phyloP scores from a whole-genome alignment of 2,113 vertebrate species.

The Orientallactaga bullata region DNA sequence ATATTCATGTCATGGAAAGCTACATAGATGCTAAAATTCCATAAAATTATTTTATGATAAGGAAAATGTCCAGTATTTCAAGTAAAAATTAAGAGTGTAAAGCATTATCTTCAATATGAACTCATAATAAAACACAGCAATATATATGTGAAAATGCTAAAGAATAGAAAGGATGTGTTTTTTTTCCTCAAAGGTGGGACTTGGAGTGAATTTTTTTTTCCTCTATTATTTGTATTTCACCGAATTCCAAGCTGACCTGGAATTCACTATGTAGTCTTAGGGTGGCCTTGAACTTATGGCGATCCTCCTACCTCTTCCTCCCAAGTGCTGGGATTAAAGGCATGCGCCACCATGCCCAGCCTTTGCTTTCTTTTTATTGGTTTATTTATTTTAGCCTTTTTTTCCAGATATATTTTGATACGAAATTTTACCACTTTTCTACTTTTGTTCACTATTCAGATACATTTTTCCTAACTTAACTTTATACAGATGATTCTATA shows the following conservation, averaged over 20 bases:
- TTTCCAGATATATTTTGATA: no score
- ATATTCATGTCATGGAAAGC: background rate
- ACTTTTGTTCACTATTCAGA: background rate
- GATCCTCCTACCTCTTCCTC: no score
- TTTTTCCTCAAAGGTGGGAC: background rate
- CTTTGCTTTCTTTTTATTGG: no score
- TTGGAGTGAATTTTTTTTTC: background rate
- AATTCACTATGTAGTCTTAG: no score
- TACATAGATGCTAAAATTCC: background rate
- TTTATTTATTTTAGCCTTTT: no score
- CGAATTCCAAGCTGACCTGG: no score
- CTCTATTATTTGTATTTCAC: background rate
- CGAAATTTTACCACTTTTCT: background rate
- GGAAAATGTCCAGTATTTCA: background rate
- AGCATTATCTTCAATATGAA: background rate
- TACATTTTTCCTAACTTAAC: background rate
- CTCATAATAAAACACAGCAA: slow-evolving; percentile 7
- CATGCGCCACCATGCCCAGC: no score
- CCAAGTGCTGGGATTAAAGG: no score
- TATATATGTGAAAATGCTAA: background rate
- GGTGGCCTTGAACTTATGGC: no score
- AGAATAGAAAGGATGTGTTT: background rate
- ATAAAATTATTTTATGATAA: background rate
- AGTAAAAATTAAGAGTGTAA: slow-evolving; percentile 5
- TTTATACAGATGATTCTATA: background rate